Base-by-base conservation (phyloP, 1,140 invertebrate genomes). In the Drosophila nigrodunni region DNA sequence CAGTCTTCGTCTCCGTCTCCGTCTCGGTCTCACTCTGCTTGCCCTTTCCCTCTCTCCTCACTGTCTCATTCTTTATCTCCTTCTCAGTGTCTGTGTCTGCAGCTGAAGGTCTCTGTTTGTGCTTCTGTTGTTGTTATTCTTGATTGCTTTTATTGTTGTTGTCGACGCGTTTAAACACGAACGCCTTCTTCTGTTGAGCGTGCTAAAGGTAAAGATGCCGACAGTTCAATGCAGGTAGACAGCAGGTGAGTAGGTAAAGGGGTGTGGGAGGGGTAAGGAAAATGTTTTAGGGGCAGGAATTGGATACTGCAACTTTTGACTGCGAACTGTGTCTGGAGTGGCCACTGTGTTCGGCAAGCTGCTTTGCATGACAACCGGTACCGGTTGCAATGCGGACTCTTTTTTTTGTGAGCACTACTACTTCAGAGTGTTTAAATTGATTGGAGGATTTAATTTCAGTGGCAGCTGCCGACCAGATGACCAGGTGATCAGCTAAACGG, bases 381-480 rank as follows among this genome's bases (percentile, higher is more conserved):
- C 83, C 83, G 85, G 83, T 87, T 87, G 72, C 72, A 65, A 46
- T 74, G 81, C 83, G 71, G 62, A 72, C 52, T 82, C 78, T 83
- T 69, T 69, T 78, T 21, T 21, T 21, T 21, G 18, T 21, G 18
- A 21, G 0, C 18, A 21, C 18, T 21, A 21, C 50, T 60, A 57
- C 18, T 70, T 57, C 47, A 55, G 47, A 64, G 69, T 72, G 74
- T 82, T 82, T 88, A 87, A 87, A 87, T 87, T 87, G 83, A 87
- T 87, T 87, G 83, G 83, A 83, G 83, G 83, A 87, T 87, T 87
- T 87, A 88, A 88, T 87, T 87, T 87, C 83, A 87, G 80, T 82
- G 80, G 83, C 83, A 87, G 83, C 83, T 87, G 83, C 79, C 34
- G 39, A 52, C 18, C 58, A 34, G 50, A 13, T 21, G 30, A 61